Base-by-base conservation (phyloP, 2,888 invertebrate species). In the Drosophila paracracens region DNA sequence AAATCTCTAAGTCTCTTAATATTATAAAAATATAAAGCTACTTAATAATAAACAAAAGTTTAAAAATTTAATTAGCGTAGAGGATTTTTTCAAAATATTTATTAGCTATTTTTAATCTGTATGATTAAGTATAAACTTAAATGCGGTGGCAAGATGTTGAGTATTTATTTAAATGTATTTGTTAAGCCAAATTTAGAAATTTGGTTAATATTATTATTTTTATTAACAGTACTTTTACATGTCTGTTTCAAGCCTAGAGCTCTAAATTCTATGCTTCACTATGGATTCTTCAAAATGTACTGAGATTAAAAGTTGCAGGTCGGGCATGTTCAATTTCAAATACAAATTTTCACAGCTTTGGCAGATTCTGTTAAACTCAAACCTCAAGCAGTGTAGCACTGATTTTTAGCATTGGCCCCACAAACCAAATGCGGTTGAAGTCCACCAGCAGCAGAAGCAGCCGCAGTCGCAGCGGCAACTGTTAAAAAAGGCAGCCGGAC, bases 401-500 rank as follows among this genome's bases (percentile, higher is more conserved):
- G 38, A 29, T 29, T n/a, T 29, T 56, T 7, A 40, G 56, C 57
- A 33, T 58, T 35, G n/a, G 38, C 16, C 6, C 29, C 21, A 35
- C 18, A 35, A 36, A 56, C 46, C 40, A 29, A n/a, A 29, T n/a
- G 38, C 29, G 38, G 27, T 38, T 38, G 13, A 29, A 27, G n/a
- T 29, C 8, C n/a, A 36, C 11, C 54, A 54, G 18, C 25, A 25
- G 36, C 36, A 54, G 18, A 16, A n/a, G 6, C 5, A n/a, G n/a
- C 16, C 35, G 38, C n/a, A 50, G 60, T 27, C 46, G 50, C 31
- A 31, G 36, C 36, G 46, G 8, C 50, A 33, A 43, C 46, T 36
- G 56, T 36, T 11, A 25, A 31, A 61, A 57, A 63, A 29, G 38
- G 40, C 36, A 52, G 62, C 10, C 31, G 35, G 53, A 21, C 40